Evolutionary conservation across 2,797 vertebrate genomes (phyloP), one percentile per base, ranked within the genome.

Genomic region (Zenarchopterus dispar): DNA sequence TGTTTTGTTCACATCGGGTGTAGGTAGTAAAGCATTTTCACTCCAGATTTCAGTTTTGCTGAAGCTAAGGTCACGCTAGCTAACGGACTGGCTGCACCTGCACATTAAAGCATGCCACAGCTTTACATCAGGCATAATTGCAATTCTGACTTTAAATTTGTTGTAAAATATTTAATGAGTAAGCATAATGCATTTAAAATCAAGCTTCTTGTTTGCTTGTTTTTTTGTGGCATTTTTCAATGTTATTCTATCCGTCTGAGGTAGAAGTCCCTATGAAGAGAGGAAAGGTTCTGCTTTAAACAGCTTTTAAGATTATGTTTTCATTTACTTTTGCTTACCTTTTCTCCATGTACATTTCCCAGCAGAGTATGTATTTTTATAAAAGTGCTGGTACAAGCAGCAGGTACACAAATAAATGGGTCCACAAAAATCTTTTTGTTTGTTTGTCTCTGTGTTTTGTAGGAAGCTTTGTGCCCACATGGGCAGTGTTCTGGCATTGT

Each of bases 401-500:
- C 8, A 74, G 39, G 8, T 50, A 26, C 26, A 26, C 31, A 53
- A 43, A 23, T 31, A 10, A 48, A 57, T 50, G 13, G n/a, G 18
- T 52, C 5, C 5, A 41, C 0, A 39, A 36, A 28, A 5, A 28
- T 5, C 28, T 28, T 31, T 1, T 4, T 8, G 6, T 8, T 8
- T 15, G 0, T 61, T 47, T 60, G 8, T 67, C 8, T 70, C n/a
- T 72, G 18, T 44, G 45, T 52, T 33, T 49, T 58, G 9, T 8
- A 89, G 87, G 72, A 81, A 81, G 76, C 56, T 65, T 70, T 77
- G 67, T 5, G 50, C 88, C 86, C 88, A 86, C 88, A 95, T 95
- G 94, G 94, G 94, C 89, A 95, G 92, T 56, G 93, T 95, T 73
- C 66, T 94, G 86, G 94, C 94, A 80, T 87, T 94, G 87, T 93